Evolutionary conservation across 1,140 invertebrate species (phyloP).

Genomic region (Drosophila nebulosa): DNA sequence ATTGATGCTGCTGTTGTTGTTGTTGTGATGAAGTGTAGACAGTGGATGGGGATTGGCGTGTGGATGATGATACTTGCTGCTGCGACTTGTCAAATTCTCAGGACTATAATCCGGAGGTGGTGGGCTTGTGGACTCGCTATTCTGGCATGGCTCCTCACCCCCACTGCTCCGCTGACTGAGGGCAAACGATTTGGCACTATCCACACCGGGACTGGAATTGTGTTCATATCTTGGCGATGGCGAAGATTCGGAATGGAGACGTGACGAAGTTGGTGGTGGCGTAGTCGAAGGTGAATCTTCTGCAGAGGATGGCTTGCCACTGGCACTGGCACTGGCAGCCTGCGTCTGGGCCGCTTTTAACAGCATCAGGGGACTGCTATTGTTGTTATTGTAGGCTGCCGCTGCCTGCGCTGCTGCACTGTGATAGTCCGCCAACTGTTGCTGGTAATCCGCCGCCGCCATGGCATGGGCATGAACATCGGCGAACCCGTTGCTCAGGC

Average conservation of each 20-base stretch:
- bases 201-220: slow-evolving; percentile 77
- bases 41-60: slow-evolving; percentile 39
- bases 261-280: slow-evolving; percentile 60
- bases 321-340: slow-evolving; percentile 6
- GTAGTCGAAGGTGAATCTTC: slow-evolving; percentile 72
- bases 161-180: slow-evolving; percentile 77
- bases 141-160: slow-evolving; percentile 73
- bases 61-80: slow-evolving; percentile 64
- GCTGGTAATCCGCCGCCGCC: slow-evolving; percentile 72
- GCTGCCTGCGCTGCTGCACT: slow-evolving; percentile 68
- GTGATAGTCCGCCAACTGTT: slow-evolving; percentile 73
- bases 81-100: slow-evolving; percentile 76
- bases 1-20: slow-evolving; percentile 22
- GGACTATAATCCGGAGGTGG: slow-evolving; percentile 77
- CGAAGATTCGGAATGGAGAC: slow-evolving; percentile 78
- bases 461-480: slow-evolving; percentile 66
- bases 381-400: slow-evolving; percentile 69
- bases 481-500: slow-evolving; percentile 59
- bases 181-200: slow-evolving; percentile 78
- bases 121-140: slow-evolving; percentile 76
- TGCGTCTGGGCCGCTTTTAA: slow-evolving; percentile 54
- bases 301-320: slow-evolving; percentile 45
- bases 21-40: slow-evolving; percentile 47
- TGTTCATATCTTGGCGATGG: slow-evolving; percentile 76
- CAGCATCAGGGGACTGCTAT: slow-evolving; percentile 62